Evolutionary conservation across 2,797 vertebrate genomes (phyloP).

Genomic region (Tapera naevia): DNA sequence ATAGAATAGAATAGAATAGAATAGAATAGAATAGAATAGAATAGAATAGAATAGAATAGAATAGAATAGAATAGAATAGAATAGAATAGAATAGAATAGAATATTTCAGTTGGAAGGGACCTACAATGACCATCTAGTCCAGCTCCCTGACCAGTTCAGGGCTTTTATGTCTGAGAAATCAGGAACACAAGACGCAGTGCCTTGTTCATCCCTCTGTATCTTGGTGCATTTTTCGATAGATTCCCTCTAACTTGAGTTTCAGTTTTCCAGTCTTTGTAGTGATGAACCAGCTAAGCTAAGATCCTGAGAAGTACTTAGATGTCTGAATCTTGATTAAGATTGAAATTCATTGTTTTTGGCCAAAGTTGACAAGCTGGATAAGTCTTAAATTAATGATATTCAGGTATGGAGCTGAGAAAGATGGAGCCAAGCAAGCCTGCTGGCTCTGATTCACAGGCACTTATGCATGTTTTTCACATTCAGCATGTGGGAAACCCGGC

Average conservation of each 20-base stretch:
- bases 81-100: too few species aligned
- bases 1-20: not conserved
- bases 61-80: too few species aligned
- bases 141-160: not conserved
- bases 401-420: not conserved
- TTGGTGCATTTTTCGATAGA: not conserved
- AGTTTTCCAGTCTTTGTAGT: not conserved
- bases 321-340: not conserved
- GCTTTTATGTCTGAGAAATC: not conserved
- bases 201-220: not conserved
- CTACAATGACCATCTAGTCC: not conserved
- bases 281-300: not conserved
- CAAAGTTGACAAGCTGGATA: not conserved
- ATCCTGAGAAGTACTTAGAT: not conserved
- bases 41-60: too few species aligned
- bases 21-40: too few species aligned
- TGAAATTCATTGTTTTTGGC: not conserved
- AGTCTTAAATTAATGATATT: not conserved
- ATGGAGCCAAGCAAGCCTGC: not conserved
- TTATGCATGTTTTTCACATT: not conserved
- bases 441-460: not conserved
- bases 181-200: not conserved
- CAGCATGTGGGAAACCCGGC: not conserved
- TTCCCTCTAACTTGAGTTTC: not conserved
- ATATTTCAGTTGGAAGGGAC: not conserved